These are phyloP conservation scores for Octopus bimaculoides DNA, from an alignment of 1,140 invertebrate species.

Conservation along the genomic window DNA sequence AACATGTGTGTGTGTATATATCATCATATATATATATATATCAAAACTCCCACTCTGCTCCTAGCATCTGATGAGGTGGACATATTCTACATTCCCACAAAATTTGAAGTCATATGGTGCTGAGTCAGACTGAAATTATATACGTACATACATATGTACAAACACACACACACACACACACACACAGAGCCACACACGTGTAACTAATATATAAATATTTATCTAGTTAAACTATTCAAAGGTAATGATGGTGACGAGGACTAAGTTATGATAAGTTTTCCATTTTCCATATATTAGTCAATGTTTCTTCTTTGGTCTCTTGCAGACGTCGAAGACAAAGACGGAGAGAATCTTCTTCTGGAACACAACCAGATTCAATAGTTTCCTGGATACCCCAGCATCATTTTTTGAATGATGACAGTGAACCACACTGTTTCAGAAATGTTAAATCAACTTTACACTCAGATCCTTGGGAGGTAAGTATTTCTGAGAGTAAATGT, in stretches of 20 bases:
- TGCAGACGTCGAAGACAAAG: not conserved
- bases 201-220: not conserved
- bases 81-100: too few relatives aligned
- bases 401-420: not conserved
- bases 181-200: not conserved
- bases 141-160: too few relatives aligned
- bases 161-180: not conserved
- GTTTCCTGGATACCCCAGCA: constrained; percentile 2
- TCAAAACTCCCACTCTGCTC: too few relatives aligned
- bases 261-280: too few relatives aligned
- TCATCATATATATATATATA: too few relatives aligned
- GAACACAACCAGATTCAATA: not conserved
- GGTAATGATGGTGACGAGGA: not conserved
- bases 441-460: not conserved
- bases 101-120: too few relatives aligned
- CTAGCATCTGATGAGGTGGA: too few relatives aligned
- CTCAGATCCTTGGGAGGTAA: constrained; percentile 10
- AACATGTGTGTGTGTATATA: too few relatives aligned
- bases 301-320: not conserved
- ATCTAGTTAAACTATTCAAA: not conserved
- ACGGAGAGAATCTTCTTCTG: not conserved
- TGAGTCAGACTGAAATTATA: too few relatives aligned
- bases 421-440: not conserved
- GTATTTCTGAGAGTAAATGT: not conserved
- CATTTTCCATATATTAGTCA: not conserved